Percentiles rank a stretch among this genome's conserved stretches.
Evolutionary conservation across 2,888 invertebrate species (phyloP).

Genomic region (Loripinus fragilis): DNA sequence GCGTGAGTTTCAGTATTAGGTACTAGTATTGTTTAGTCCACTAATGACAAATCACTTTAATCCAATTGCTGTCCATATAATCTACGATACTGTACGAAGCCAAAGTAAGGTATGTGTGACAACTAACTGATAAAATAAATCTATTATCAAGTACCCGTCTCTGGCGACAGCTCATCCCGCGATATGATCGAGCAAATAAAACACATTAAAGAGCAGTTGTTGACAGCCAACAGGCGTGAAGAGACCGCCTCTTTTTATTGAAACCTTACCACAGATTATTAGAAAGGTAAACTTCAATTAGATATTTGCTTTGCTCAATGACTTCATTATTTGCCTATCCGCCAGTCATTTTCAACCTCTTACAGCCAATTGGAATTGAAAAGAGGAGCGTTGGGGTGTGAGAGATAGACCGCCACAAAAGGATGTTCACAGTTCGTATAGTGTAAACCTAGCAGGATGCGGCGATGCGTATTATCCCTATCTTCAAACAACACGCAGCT

Average conservation of each 20-base stretch:
- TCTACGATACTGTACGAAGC: too few relatives aligned
- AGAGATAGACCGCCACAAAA: not conserved
- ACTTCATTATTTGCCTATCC: slow-evolving; percentile 41
- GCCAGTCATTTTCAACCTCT: slow-evolving; percentile 15
- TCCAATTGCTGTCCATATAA: not conserved
- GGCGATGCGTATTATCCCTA: too few relatives aligned
- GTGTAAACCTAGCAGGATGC: too few relatives aligned
- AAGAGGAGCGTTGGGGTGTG: not conserved
- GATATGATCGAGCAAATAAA: slow-evolving; percentile 18
- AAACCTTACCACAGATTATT: slow-evolving; percentile 12
- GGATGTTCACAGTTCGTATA: too few relatives aligned
- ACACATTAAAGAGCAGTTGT: slow-evolving; percentile 17
- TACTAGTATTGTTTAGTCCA: not conserved
- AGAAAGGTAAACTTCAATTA: slow-evolving; percentile 27
- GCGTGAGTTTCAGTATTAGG: not conserved
- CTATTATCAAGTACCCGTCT: slow-evolving; percentile 4
- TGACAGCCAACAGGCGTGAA: slow-evolving; percentile 24
- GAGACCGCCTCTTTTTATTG: slow-evolving; percentile 21
- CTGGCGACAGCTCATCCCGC: not conserved
- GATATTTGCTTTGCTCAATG: slow-evolving; percentile 16
- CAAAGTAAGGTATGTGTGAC: not conserved
- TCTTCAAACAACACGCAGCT: too few relatives aligned
- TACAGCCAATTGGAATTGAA: slow-evolving; percentile 5
- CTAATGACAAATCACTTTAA: not conserved
- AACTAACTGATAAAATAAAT: slow-evolving; percentile 15